A percentile compares a stretch with the other conserved stretches of the same genome.
phyloP scores from a whole-genome alignment of 2,888 invertebrate species.

The Drosophila melanosoma region DNA sequence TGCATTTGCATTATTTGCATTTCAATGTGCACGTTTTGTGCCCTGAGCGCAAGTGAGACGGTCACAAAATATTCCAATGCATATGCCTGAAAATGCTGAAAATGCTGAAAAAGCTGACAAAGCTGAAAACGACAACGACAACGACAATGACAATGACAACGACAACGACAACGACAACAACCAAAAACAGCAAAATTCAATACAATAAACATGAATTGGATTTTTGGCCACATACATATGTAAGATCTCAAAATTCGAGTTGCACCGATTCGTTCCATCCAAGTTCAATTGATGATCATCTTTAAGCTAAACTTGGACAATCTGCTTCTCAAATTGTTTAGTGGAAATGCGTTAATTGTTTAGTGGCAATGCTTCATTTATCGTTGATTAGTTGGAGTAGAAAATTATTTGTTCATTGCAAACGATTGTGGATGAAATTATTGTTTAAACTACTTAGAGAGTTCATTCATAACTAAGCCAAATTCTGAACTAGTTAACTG shows the following conservation, averaged over 20 bases:
- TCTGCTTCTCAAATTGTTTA: neutral
- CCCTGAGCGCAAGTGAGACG: neutral
- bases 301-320: neutral
- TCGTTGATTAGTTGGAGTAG: neutral
- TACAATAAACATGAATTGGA: slow-evolving; percentile 62
- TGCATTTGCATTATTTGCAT: slow-evolving; percentile 65
- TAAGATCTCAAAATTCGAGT: neutral
- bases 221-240: slow-evolving; percentile 29
- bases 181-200: slow-evolving; percentile 58
- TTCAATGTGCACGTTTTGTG: slow-evolving; percentile 39
- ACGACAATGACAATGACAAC: no score
- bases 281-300: neutral
- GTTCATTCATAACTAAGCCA: neutral
- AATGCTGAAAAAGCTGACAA: neutral
- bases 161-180: slow-evolving; percentile 5
- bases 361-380: neutral
- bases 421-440: neutral
- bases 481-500: neutral
- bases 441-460: neutral
- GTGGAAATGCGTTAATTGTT: neutral
- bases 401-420: neutral
- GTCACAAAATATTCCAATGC: neutral
- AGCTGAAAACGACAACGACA: neutral
- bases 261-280: neutral
- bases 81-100: slow-evolving; percentile 7